A percentile compares a stretch with the other conserved stretches of the same genome.
Conservation (phyloP, 2,797 vertebrate genomes). For the Lagodon rhomboides region DNA sequence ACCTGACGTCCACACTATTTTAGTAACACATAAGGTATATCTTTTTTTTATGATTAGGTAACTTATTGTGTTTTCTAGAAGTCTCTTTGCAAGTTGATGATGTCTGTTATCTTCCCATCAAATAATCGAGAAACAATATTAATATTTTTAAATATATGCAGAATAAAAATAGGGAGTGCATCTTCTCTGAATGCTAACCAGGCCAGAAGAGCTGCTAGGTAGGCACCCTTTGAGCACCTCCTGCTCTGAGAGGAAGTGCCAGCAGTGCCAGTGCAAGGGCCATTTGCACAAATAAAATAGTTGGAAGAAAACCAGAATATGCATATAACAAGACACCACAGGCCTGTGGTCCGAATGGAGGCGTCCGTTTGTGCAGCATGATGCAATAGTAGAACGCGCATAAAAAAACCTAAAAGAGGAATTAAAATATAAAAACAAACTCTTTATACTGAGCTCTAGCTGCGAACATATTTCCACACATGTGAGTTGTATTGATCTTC, state of each 20-base stretch:
- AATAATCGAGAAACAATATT: neutral
- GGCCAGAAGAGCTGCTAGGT: constrained; percentile 34
- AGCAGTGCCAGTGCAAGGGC: constrained; percentile 24
- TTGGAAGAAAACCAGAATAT: constrained; percentile 11
- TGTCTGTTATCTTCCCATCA: neutral
- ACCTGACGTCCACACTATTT: constrained; percentile 4
- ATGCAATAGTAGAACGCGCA: neutral
- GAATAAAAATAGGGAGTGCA: constrained; percentile 18
- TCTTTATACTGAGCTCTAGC: neutral
- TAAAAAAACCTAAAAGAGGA: neutral
- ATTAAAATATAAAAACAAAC: neutral
- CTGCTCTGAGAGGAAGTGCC: constrained; percentile 47
- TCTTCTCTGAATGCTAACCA: constrained; percentile 23
- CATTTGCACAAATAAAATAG: constrained; percentile 37
- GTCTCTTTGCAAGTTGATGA: neutral
- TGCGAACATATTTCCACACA: neutral
- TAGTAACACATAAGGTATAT: neutral
- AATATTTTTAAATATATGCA: neutral
- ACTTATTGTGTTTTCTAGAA: neutral
- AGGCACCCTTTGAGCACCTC: constrained; percentile 41
- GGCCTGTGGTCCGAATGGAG: neutral
- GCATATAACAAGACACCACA: constrained; percentile 1
- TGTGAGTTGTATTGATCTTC: neutral
- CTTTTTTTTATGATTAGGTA: neutral
- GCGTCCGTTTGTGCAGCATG: neutral